Evolutionary conservation across 2,888 invertebrate species (phyloP).

Genomic region (Fragum fragum): DNA sequence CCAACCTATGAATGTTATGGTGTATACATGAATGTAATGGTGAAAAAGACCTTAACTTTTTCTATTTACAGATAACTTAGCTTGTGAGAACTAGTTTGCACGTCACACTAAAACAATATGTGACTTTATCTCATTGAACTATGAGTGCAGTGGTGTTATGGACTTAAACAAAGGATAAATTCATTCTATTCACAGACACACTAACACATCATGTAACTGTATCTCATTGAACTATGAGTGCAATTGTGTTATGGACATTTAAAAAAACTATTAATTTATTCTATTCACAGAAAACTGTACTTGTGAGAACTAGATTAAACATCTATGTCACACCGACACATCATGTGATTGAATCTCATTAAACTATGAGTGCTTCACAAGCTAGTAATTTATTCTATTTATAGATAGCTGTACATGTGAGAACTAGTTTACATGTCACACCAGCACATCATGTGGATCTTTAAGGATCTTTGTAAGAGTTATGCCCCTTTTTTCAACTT

Average conservation of each 20-base stretch:
- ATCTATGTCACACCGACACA: constrained; percentile 30
- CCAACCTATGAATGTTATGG: neutral
- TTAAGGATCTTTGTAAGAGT: constrained; percentile 41
- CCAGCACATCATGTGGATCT: constrained; percentile 23
- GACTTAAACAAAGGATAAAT: too few species aligned
- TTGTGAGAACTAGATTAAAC: constrained; percentile 33
- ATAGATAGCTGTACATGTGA: constrained; percentile 33
- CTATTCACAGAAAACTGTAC: constrained; percentile 29
- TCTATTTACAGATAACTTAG: constrained; percentile 24
- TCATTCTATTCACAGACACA: too few species aligned
- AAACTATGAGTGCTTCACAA: constrained; percentile 42
- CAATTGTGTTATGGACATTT: constrained; percentile 34
- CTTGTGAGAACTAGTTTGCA: constrained; percentile 28
- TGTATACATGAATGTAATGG: constrained; percentile 7
- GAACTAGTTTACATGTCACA: constrained; percentile 34
- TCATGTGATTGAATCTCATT: constrained; percentile 42
- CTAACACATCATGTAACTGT: constrained; percentile 37
- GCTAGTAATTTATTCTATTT: neutral
- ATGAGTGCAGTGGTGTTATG: constrained; percentile 39
- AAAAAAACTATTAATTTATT: constrained; percentile 33
- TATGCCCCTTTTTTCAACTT: too few species aligned
- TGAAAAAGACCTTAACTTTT: neutral
- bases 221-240: constrained; percentile 38
- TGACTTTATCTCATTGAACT: constrained; percentile 37
- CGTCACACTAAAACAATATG: constrained; percentile 23